These are phyloP conservation scores for Alligator mississippiensis DNA, from an alignment of 2,113 vertebrate species.

Conservation along the genomic window DNA sequence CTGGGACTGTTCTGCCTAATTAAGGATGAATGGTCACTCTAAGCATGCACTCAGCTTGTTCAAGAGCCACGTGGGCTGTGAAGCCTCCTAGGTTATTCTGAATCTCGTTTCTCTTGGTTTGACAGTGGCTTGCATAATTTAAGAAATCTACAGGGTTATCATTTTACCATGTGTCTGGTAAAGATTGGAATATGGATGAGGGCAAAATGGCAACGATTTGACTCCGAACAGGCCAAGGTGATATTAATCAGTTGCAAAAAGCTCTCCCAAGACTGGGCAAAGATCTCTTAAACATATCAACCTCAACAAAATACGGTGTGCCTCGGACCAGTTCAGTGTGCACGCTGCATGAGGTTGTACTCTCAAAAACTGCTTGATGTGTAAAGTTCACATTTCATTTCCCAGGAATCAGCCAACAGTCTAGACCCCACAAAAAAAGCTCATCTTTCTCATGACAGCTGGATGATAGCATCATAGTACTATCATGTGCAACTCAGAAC, in stretches of 20 bases:
- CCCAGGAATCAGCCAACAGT: neutral
- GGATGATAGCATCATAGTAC: neutral
- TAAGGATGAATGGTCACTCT: too few relatives aligned
- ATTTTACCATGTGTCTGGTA: neutral
- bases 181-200: accelerated
- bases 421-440: neutral
- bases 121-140: accelerated
- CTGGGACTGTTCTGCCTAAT: too few relatives aligned
- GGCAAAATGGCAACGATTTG: neutral
- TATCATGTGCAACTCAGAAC: neutral
- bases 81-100: neutral
- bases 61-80: neutral
- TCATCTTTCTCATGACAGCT: neutral
- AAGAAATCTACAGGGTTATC: accelerated
- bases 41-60: neutral
- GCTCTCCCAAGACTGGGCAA: neutral
- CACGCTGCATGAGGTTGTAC: too few relatives aligned
- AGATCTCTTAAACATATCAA: accelerated
- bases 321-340: neutral
- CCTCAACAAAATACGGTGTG: neutral
- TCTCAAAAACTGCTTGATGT: neutral
- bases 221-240: accelerated
- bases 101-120: accelerated
- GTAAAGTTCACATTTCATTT: neutral
- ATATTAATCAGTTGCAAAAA: neutral